These are phyloP conservation scores for Enteromius thamalakanensis DNA, from an alignment of 2,797 vertebrate genomes.

Conservation along the genomic window DNA sequence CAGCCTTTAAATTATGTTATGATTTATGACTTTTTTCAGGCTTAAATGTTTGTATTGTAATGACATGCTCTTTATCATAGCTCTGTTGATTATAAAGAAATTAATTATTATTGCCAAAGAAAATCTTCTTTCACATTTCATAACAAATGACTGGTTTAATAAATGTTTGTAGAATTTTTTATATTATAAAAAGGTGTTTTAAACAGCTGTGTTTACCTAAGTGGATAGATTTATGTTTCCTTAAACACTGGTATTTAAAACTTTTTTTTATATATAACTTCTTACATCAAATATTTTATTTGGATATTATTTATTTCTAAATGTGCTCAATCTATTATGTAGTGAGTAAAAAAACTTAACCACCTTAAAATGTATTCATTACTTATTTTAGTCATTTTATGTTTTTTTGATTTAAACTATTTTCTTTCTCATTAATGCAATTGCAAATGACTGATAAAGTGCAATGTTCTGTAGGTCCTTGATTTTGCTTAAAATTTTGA, in stretches of 20 bases:
- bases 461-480: neutral
- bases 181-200: neutral
- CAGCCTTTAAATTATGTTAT: conserved; percentile 67
- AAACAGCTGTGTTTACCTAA: neutral
- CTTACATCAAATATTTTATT: neutral
- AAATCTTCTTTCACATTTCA: conserved; percentile 2
- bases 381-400: neutral
- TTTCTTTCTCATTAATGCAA: neutral
- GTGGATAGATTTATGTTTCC: neutral
- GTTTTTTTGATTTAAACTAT: neutral
- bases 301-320: neutral
- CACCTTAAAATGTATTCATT: neutral
- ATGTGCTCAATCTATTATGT: neutral
- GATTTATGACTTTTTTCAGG: conserved; percentile 36
- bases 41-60: conserved; percentile 31
- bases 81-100: conserved; percentile 2
- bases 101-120: conserved; percentile 47
- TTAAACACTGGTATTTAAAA: neutral
- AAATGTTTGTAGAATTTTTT: conserved; percentile 12
- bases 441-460: neutral
- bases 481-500: neutral
- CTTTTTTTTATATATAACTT: neutral
- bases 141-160: conserved; percentile 25
- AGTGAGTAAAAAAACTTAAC: neutral
- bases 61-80: neutral